A percentile compares a stretch with the other conserved stretches of the same genome.
Evolutionary conservation across 2,888 invertebrate genomes (phyloP).

Genomic region (Psococerastis gibbosa): DNA sequence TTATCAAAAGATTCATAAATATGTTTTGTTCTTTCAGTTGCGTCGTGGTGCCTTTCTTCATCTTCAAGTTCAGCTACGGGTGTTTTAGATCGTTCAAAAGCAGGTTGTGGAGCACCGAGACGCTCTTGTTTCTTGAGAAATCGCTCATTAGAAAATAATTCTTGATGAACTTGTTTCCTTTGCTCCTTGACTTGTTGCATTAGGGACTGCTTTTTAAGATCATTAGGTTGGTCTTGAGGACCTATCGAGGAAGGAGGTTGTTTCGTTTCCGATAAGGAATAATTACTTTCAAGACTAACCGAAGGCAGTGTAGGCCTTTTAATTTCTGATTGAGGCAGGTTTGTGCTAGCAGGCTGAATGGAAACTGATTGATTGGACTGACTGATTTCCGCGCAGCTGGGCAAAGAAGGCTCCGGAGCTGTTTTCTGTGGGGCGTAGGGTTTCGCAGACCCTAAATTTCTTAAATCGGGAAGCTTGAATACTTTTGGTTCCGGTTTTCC

Average conservation of each 20-base stretch:
- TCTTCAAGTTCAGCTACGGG: constrained; percentile 9
- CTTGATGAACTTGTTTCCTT: constrained; percentile 9
- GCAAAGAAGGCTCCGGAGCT: background rate
- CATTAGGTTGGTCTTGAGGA: background rate
- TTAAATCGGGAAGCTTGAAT: constrained; percentile 4
- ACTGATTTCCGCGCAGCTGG: too few relatives aligned
- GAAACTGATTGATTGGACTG: background rate
- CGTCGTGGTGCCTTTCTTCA: background rate
- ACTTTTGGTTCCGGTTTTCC: constrained; percentile 6
- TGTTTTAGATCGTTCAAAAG: constrained; percentile 5
- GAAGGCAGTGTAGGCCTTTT: too few relatives aligned
- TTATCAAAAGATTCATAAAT: constrained; percentile 2
- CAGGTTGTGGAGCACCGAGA: background rate
- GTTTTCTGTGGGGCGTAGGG: background rate
- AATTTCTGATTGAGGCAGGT: background rate
- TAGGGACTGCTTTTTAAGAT: constrained; percentile 6
- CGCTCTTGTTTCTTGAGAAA: constrained; percentile 5
- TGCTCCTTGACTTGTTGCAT: constrained; percentile 12
- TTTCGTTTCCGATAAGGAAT: background rate
- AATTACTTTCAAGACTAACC: background rate
- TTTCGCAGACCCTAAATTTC: constrained; percentile 15
- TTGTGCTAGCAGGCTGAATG: background rate
- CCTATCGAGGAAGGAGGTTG: background rate
- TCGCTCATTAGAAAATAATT: background rate
- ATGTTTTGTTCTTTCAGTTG: constrained; percentile 5